Conservation (phyloP, 2,888 invertebrate genomes). For the Amphipyra berbera region DNA sequence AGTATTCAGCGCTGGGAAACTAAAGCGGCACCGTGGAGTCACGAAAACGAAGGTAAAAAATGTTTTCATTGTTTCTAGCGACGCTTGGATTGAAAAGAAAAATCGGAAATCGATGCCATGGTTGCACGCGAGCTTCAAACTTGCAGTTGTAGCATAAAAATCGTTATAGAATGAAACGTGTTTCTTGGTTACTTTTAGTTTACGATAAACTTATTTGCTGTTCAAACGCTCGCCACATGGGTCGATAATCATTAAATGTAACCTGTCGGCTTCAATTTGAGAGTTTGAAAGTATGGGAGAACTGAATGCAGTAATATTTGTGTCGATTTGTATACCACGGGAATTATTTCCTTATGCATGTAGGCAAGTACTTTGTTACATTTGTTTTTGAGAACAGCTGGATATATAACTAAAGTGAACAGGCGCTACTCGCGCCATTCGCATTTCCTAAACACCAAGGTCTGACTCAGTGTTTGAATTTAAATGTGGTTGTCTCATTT, state of each 20-base stretch:
- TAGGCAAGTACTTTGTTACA: conserved; percentile 3
- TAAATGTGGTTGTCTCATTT: conserved; percentile 1
- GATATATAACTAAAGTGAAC: conserved; percentile 49
- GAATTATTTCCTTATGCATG: conserved; percentile 1
- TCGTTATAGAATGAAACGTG: conserved; percentile 4
- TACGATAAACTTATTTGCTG: conserved; percentile 24
- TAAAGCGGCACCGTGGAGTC: conserved; percentile 91
- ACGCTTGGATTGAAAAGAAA: conserved; percentile 69
- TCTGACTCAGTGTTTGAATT: conserved; percentile 28
- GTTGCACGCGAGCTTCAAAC: conserved; percentile 15
- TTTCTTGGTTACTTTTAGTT: conserved; percentile 33
- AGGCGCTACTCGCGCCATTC: conserved; percentile 55
- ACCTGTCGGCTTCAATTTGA: conserved; percentile 55
- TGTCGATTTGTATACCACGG: background rate
- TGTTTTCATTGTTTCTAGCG: conserved; percentile 81
- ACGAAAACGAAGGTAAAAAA: conserved; percentile 90
- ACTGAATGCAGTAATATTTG: conserved; percentile 6
- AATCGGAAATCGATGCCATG: conserved; percentile 71
- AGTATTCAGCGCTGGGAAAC: conserved; percentile 85
- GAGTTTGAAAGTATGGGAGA: conserved; percentile 20
- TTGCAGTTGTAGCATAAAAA: conserved; percentile 7
- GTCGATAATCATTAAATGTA: conserved; percentile 72
- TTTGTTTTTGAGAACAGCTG: conserved; percentile 50
- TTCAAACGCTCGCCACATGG: conserved; percentile 69
- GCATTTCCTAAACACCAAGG: conserved; percentile 35